Percentiles rank a stretch among this genome's conserved stretches.
These are phyloP conservation scores for Liodrosophila aerea DNA, from an alignment of 2,888 invertebrate species.

Conservation along the genomic window DNA sequence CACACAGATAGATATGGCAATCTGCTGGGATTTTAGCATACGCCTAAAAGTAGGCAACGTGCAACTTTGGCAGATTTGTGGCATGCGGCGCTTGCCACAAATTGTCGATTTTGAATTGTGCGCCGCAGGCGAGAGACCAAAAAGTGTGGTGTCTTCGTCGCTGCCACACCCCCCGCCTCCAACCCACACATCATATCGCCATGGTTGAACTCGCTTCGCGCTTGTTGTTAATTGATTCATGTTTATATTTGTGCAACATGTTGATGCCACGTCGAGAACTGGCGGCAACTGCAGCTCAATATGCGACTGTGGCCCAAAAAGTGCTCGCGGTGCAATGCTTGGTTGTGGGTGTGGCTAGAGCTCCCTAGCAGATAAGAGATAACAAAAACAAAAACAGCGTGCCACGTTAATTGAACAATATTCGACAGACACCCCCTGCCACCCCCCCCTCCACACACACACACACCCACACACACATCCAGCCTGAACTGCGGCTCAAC, in stretches of 20 bases:
- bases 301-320: slow-evolving; percentile 38
- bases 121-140: slow-evolving; percentile 49
- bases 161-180: no score
- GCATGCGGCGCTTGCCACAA: slow-evolving; percentile 45
- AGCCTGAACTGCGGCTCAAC: slow-evolving; percentile 28
- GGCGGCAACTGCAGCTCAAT: slow-evolving; percentile 8
- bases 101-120: slow-evolving; percentile 60
- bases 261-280: slow-evolving; percentile 43
- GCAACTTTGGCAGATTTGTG: slow-evolving; percentile 24
- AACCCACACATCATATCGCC: not conserved
- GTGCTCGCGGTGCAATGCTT: slow-evolving; percentile 64
- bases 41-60: slow-evolving; percentile 63
- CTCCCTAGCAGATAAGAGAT: slow-evolving; percentile 36
- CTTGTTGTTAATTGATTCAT: slow-evolving; percentile 73
- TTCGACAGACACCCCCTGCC: slow-evolving; percentile 48
- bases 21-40: slow-evolving; percentile 11
- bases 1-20: not conserved
- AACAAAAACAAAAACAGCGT: slow-evolving; percentile 67
- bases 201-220: slow-evolving; percentile 3
- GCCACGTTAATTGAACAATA: slow-evolving; percentile 75
- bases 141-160: slow-evolving; percentile 15
- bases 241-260: slow-evolving; percentile 78
- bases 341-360: slow-evolving; percentile 3
- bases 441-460: not conserved
- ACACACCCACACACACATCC: slow-evolving; percentile 8